These are phyloP conservation scores for Anas bernieri DNA, from an alignment of 2,797 vertebrate species.

Conservation along the genomic window DNA sequence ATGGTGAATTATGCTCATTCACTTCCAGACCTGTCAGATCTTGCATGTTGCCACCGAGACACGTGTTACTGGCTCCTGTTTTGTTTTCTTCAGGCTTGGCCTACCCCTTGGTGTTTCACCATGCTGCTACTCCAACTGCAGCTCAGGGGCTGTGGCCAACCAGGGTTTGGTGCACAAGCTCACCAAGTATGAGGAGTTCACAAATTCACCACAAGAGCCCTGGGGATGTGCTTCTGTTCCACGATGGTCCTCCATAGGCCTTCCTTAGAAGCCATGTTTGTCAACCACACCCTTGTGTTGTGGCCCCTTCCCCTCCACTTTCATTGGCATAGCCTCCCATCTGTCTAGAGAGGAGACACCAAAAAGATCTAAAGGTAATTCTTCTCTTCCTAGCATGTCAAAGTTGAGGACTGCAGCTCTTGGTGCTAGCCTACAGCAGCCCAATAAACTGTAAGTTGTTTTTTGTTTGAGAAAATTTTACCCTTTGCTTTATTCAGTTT, in stretches of 20 bases:
- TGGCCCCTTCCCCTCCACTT: not conserved
- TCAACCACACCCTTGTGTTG: rapidly evolving
- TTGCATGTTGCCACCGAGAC: rapidly evolving
- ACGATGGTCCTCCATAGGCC: not conserved
- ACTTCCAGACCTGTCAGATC: not conserved
- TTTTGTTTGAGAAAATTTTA: not conserved
- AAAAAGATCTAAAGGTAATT: not conserved
- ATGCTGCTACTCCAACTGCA: not conserved
- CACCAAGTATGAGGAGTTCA: not conserved
- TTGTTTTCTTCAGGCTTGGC: not conserved
- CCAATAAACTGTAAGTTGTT: not conserved
- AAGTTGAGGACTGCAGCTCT: not conserved
- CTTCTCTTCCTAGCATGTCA: not conserved
- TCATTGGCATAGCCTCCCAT: not conserved
- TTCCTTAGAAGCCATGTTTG: not conserved
- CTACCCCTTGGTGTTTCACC: rapidly evolving
- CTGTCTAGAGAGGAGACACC: not conserved
- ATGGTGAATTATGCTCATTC: not conserved
- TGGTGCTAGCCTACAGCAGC: not conserved
- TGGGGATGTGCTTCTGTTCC: not conserved
- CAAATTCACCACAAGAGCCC: not conserved
- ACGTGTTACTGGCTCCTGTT: not conserved
- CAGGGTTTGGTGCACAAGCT: not conserved
- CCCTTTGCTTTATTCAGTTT: not conserved
- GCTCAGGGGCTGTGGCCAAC: not conserved